A percentile compares a stretch with the other conserved stretches of the same genome.
phyloP scores from a whole-genome alignment of 2,113 vertebrate species.

The Saguinus imperator region DNA sequence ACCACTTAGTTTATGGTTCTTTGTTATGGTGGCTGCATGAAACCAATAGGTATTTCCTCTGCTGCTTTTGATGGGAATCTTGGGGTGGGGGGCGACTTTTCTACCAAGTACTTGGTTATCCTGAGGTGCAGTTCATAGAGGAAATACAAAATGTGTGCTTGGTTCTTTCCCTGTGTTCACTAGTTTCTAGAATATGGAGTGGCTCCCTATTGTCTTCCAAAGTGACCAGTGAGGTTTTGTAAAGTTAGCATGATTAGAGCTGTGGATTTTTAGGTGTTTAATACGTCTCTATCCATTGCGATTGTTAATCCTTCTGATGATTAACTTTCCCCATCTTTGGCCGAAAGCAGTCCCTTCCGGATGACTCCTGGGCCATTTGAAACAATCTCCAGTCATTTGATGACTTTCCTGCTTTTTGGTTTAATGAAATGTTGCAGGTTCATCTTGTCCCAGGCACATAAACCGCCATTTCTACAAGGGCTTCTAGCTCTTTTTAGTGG shows the following conservation, averaged over 20 bases:
- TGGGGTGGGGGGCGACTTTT: neutral
- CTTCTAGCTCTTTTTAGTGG: neutral
- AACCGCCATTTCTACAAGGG: neutral
- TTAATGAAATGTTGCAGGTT: neutral
- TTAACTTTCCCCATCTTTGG: neutral
- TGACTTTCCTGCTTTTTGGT: neutral
- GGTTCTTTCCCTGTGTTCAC: neutral
- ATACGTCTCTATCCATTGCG: neutral
- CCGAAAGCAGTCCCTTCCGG: neutral
- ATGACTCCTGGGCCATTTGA: neutral
- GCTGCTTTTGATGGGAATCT: neutral
- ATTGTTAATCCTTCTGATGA: neutral
- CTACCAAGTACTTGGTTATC: neutral
- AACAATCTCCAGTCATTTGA: neutral
- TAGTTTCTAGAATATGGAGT: neutral
- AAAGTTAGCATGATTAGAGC: neutral
- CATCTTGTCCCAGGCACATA: neutral
- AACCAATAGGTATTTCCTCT: neutral
- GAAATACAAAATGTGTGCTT: neutral
- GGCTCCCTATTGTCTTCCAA: neutral
- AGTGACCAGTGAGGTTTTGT: neutral
- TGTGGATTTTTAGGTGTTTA: neutral
- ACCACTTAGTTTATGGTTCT: neutral
- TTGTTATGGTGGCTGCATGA: neutral
- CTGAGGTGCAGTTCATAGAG: neutral